Conservation (phyloP, 2,797 vertebrate genomes). For the Phoxinus dragarum region DNA sequence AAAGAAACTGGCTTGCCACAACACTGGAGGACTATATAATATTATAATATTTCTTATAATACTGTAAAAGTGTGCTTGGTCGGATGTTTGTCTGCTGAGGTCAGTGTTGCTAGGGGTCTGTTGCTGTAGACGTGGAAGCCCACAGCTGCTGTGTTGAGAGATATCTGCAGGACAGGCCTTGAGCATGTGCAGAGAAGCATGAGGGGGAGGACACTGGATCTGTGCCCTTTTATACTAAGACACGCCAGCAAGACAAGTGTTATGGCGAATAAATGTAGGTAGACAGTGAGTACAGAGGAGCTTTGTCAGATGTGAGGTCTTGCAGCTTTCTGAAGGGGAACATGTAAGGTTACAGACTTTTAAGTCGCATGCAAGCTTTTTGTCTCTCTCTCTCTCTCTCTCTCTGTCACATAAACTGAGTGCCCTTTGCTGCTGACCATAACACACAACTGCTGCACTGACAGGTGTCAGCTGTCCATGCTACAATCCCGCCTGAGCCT, state of each 20-base stretch:
- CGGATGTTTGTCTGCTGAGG: slow-evolving; percentile 43
- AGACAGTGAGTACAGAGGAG: slow-evolving; percentile 15
- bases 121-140: slow-evolving; percentile 63
- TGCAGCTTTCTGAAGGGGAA: slow-evolving; percentile 40
- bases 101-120: slow-evolving; percentile 64
- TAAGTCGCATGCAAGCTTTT: not conserved
- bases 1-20: not conserved
- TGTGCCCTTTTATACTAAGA: slow-evolving; percentile 59
- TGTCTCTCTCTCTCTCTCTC: slow-evolving; percentile 17
- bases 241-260: slow-evolving; percentile 57
- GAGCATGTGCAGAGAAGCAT: slow-evolving; percentile 63
- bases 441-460: slow-evolving; percentile 42
- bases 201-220: slow-evolving; percentile 33
- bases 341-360: slow-evolving; percentile 66
- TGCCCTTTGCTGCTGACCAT: slow-evolving; percentile 16
- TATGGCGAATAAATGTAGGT: not conserved
- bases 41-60: not conserved
- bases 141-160: slow-evolving; percentile 75
- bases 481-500: slow-evolving; percentile 20
- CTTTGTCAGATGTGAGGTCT: slow-evolving; percentile 22
- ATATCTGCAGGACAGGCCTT: slow-evolving; percentile 54
- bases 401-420: slow-evolving; percentile 23
- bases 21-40: not conserved
- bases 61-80: not conserved
- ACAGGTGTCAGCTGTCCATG: slow-evolving; percentile 69